Percentiles rank a stretch among this genome's conserved stretches.
Conservation (phyloP, 2,888 invertebrate species). For the Drosophila greeni region DNA sequence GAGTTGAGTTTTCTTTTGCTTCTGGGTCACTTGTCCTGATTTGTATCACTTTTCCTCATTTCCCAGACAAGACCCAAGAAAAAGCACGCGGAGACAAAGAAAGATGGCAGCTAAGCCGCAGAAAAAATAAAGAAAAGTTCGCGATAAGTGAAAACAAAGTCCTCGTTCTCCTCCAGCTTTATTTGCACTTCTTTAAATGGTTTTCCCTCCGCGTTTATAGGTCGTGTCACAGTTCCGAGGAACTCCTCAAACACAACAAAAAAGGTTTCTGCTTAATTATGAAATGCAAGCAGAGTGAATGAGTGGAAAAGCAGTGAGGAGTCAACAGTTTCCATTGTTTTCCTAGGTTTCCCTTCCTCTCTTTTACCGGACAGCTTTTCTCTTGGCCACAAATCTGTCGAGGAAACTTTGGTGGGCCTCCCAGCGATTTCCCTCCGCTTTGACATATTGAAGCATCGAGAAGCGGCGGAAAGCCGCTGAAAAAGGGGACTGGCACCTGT, state of each 20-base stretch:
- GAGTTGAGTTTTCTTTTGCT: constrained; percentile 11
- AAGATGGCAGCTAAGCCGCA: constrained; percentile 15
- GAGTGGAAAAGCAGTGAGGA: constrained; percentile 3
- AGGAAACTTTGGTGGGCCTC: constrained; percentile 20
- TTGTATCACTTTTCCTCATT: constrained; percentile 20
- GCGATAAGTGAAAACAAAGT: constrained; percentile 41
- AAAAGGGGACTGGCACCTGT: constrained; percentile 18
- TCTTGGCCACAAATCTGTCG: constrained; percentile 26
- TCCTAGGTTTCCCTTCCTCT: constrained; percentile 5
- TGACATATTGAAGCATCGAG: constrained; percentile 31
- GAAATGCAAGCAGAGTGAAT: constrained; percentile 44
- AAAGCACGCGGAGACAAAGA: constrained; percentile 16
- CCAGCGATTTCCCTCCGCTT: constrained; percentile 27
- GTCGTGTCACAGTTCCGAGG: constrained; percentile 44
- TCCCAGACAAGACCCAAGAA: constrained; percentile 1
- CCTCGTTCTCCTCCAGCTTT: constrained; percentile 2
- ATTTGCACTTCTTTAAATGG: constrained; percentile 18
- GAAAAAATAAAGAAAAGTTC: constrained; percentile 30
- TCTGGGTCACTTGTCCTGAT: constrained; percentile 36
- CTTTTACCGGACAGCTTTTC: background rate
- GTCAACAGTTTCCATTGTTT: constrained; percentile 18
- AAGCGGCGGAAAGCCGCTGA: background rate
- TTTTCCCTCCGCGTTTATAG: constrained; percentile 22
- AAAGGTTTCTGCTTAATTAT: constrained; percentile 38
- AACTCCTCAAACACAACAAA: background rate